Evolutionary conservation across 2,797 vertebrate species (phyloP).

Genomic region (Nasua narica): DNA sequence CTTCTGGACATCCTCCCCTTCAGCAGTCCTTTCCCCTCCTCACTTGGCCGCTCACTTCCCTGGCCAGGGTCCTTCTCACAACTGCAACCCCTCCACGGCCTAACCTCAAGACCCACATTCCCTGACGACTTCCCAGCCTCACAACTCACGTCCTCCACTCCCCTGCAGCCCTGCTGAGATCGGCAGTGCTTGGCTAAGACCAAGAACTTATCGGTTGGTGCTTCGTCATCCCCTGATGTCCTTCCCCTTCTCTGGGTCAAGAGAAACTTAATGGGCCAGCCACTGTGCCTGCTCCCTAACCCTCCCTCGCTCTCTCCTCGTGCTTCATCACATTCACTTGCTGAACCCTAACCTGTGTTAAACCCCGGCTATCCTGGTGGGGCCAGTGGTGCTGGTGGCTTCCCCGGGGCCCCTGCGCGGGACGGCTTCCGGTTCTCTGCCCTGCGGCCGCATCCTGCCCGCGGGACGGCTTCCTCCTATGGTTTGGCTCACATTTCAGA

Average conservation of each 20-base stretch:
- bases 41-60: not conserved
- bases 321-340: not conserved
- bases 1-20: not conserved
- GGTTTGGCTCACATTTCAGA: not conserved
- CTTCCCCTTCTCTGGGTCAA: not conserved
- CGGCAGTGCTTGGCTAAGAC: not conserved
- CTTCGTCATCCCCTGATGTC: not conserved
- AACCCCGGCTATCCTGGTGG: too few relatives aligned
- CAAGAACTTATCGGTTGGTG: not conserved
- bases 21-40: not conserved
- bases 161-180: not conserved
- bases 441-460: too few relatives aligned
- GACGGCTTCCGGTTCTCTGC: not conserved
- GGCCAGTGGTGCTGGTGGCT: not conserved
- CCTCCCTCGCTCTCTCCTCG: not conserved
- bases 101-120: not conserved
- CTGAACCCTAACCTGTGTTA: not conserved
- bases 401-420: not conserved
- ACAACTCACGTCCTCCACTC: not conserved
- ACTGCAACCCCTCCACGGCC: not conserved
- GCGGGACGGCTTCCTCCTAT: not conserved
- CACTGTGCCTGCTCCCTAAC: not conserved
- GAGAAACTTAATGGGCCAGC: not conserved
- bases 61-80: not conserved
- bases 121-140: not conserved